phyloP scores from a whole-genome alignment of 2,113 vertebrate genomes.

The Acrocephalus kingi region DNA sequence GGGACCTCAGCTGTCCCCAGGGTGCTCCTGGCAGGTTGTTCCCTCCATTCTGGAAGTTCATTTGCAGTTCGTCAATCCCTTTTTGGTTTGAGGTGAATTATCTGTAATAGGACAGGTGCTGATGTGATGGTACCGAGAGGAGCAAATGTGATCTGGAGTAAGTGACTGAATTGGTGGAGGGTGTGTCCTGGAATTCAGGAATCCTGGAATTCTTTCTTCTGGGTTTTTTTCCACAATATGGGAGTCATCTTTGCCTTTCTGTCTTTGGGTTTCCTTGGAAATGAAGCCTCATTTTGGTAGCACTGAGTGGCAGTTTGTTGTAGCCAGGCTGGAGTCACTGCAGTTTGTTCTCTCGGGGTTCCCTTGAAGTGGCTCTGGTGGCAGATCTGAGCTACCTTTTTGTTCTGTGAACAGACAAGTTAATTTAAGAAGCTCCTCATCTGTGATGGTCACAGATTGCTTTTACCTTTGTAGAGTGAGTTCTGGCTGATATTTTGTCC shows the following conservation, averaged over 20 bases:
- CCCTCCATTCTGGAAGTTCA: not conserved
- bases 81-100: not conserved
- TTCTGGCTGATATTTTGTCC: not conserved
- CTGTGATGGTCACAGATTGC: not conserved
- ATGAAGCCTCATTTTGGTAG: not conserved
- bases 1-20: not conserved
- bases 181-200: not conserved
- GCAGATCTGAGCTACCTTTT: not conserved
- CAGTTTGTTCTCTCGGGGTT: not conserved
- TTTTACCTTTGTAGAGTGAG: not conserved
- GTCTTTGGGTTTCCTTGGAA: not conserved
- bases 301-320: not conserved
- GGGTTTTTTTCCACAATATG: fast-evolving
- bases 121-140: not conserved
- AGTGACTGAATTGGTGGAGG: not conserved
- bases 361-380: not conserved
- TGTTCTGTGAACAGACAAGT: not conserved
- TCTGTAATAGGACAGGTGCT: not conserved
- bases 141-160: not conserved
- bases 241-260: not conserved
- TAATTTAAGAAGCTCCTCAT: not conserved
- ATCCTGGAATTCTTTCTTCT: not conserved
- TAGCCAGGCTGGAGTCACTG: not conserved
- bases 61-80: not conserved
- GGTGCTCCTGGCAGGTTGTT: not conserved